These are phyloP conservation scores for Cetoscarus ocellatus DNA, from an alignment of 2,797 vertebrate species.

Conservation along the genomic window DNA sequence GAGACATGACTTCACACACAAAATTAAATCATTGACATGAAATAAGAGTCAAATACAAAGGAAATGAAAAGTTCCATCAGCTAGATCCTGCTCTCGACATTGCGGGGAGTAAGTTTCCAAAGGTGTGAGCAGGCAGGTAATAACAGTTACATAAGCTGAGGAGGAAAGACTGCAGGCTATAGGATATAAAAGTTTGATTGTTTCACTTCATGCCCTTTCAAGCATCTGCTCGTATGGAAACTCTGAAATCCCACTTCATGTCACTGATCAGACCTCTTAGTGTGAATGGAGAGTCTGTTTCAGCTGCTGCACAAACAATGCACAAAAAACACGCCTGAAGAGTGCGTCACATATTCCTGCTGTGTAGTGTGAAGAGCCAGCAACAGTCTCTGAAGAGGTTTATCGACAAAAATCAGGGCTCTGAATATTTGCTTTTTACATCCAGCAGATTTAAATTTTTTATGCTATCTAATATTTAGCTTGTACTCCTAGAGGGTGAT, in stretches of 20 bases:
- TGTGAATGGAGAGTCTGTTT: constrained; percentile 18
- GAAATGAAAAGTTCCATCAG: constrained; percentile 24
- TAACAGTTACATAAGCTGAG: constrained; percentile 43
- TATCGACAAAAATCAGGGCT: constrained; percentile 1
- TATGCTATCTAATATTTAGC: background rate
- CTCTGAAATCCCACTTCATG: constrained; percentile 22
- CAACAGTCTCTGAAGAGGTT: background rate
- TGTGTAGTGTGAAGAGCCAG: background rate
- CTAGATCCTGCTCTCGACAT: constrained; percentile 19
- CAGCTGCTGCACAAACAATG: constrained; percentile 8
- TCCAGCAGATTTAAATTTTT: background rate
- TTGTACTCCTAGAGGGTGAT: too few relatives aligned
- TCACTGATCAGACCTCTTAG: background rate
- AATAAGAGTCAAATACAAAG: constrained; percentile 42
- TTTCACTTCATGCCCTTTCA: constrained; percentile 35
- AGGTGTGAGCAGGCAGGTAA: constrained; percentile 36
- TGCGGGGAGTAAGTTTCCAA: constrained; percentile 27
- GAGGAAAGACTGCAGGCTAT: constrained; percentile 37
- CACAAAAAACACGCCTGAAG: background rate
- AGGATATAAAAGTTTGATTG: constrained; percentile 34
- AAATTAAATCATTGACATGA: constrained; percentile 36
- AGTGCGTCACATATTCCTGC: constrained; percentile 20
- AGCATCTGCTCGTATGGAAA: constrained; percentile 42
- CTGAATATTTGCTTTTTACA: too few relatives aligned
- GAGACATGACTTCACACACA: constrained; percentile 17